Evolutionary conservation across 1,140 invertebrate species (phyloP).

Genomic region (Reticulitermes speratus): DNA sequence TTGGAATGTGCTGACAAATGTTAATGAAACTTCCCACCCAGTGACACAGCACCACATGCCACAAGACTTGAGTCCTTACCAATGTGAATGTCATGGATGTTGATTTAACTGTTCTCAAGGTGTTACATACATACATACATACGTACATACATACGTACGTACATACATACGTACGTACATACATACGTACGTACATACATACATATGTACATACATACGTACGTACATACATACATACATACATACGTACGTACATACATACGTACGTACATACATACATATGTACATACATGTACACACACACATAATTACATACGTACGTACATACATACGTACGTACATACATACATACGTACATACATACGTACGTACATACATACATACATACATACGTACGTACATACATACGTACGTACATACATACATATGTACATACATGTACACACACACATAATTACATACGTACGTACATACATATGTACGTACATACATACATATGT

Average conservation of each 20-base stretch:
- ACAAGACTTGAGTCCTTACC: too few relatives aligned
- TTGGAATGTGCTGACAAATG: too few relatives aligned
- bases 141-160: background rate
- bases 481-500: conserved; percentile 24
- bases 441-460: conserved; percentile 19
- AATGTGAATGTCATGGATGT: too few relatives aligned
- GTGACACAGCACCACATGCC: too few relatives aligned
- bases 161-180: background rate
- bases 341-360: conserved; percentile 31
- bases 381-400: conserved; percentile 27
- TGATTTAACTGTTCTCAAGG: too few relatives aligned
- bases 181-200: too few relatives aligned
- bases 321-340: background rate
- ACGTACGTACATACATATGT: conserved; percentile 26
- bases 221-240: conserved; percentile 30
- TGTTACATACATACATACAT: conserved; percentile 10
- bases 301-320: conserved; percentile 22
- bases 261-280: conserved; percentile 21
- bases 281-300: conserved; percentile 28
- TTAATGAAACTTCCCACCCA: too few relatives aligned
- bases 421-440: conserved; percentile 26
- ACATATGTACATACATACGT: conserved; percentile 29
- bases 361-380: conserved; percentile 29
- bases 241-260: background rate
- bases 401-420: conserved; percentile 28